Evolutionary conservation across 1,140 invertebrate species (phyloP), one percentile per base, ranked within the genome.

Genomic region (Popillia japonica): DNA sequence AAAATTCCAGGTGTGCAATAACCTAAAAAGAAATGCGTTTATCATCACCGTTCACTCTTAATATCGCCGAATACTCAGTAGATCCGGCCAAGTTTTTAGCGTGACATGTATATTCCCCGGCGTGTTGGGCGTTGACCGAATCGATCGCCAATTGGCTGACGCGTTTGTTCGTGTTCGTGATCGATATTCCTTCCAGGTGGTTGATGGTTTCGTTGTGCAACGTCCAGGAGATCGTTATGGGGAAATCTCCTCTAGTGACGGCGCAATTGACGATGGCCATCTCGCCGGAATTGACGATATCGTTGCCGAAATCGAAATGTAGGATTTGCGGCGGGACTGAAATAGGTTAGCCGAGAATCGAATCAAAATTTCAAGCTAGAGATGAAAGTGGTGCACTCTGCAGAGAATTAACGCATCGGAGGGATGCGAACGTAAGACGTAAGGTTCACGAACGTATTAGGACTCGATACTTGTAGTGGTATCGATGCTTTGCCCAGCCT

Each of bases 241-340:
- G 93, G 80, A 92, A 87, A 84, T 95, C 94, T 48, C 94, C 95
- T 84, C 94, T 93, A 17, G 91, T 91, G 41, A 94, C 92, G 78
- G 92, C 88, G 85, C 94, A 95, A 81, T 91, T 91, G 55, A 93
- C 90, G 80, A 92, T 92, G 59, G 90, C 90, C 81, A 90, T 90
- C 78, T 94, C 92, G 44, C 93, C 94, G 48, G 92, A 92, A 86
- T 93, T 93, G 6, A 90, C 90, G 6, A 92, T 90, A 81, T 92
- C 91, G 11, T 92, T 89, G 55, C 88, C 86, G 79, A 90, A 88
- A 78, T 87, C 85, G 79, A 90, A 90, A 7, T 88, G 88, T 9
- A 86, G 83, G 23, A 90, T 89, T 81, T 88, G 86, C 73, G 89
- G 88, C 68, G 86, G 76, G 80, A 89, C 89, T 89, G 81, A 74